Percentiles rank a stretch among this genome's conserved stretches.
These are phyloP conservation scores for Microtus pennsylvanicus DNA, from an alignment of 2,113 vertebrate species.

Conservation along the genomic window DNA sequence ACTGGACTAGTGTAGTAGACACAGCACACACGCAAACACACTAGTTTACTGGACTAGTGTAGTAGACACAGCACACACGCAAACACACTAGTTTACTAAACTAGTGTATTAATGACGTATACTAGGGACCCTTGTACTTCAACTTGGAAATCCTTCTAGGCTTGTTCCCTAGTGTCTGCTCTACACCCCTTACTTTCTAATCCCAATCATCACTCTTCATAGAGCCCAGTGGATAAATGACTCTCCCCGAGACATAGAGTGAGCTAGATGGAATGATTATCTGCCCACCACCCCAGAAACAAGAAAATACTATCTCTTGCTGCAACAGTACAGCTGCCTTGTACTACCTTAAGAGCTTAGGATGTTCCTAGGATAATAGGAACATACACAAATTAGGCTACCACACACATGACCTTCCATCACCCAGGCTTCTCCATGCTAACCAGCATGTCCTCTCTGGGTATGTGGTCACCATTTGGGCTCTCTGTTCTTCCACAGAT, in stretches of 20 bases:
- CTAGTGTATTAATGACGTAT: not conserved
- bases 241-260: not conserved
- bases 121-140: not conserved
- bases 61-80: not conserved
- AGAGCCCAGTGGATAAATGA: not conserved
- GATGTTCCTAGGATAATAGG: not conserved
- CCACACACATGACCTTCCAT: not conserved
- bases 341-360: not conserved
- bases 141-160: conserved; percentile 27
- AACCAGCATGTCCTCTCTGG: not conserved
- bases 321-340: not conserved
- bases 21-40: too few species aligned
- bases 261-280: not conserved
- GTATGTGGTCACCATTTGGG: not conserved
- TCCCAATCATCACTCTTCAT: not conserved
- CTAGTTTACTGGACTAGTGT: too few species aligned
- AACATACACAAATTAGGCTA: not conserved
- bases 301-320: not conserved
- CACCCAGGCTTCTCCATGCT: rapidly evolving
- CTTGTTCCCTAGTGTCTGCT: not conserved
- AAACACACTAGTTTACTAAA: not conserved
- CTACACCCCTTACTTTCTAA: not conserved
- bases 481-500: not conserved
- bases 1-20: not conserved
- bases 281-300: not conserved